Evolutionary conservation across 1,140 invertebrate species (phyloP).

Genomic region (Plodia interpunctella): DNA sequence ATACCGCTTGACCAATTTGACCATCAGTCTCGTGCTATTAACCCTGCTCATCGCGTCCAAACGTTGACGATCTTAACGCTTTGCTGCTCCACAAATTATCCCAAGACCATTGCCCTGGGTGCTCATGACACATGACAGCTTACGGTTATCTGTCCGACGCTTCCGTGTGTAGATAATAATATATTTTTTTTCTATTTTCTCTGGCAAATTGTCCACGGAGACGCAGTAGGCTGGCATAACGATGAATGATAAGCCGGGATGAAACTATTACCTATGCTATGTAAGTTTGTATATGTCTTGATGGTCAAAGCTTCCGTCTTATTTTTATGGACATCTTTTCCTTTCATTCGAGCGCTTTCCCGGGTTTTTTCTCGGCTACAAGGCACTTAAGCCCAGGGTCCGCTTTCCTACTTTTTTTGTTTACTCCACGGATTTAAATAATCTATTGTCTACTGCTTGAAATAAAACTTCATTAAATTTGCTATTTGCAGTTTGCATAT

Average conservation of each 20-base stretch:
- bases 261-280: no score
- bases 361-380: no score
- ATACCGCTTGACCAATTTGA: background rate
- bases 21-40: slow-evolving; percentile 6
- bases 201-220: background rate
- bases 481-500: no score
- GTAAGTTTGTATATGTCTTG: no score
- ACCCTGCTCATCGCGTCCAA: background rate
- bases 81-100: slow-evolving; percentile 60
- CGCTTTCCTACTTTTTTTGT: no score
- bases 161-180: slow-evolving; percentile 32
- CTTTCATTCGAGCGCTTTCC: no score
- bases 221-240: background rate
- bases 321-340: no score
- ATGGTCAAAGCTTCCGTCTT: no score
- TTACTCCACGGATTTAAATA: no score
- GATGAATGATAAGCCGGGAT: background rate
- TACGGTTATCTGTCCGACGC: slow-evolving; percentile 55
- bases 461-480: no score
- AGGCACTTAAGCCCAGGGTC: no score
- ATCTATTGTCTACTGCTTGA: no score
- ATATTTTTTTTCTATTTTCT: slow-evolving; percentile 1
- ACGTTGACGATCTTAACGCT: slow-evolving; percentile 68
- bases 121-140: slow-evolving; percentile 56
- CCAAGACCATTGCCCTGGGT: slow-evolving; percentile 61